phyloP scores from a whole-genome alignment of 2,888 invertebrate genomes.

The Strigamia crassipes region DNA sequence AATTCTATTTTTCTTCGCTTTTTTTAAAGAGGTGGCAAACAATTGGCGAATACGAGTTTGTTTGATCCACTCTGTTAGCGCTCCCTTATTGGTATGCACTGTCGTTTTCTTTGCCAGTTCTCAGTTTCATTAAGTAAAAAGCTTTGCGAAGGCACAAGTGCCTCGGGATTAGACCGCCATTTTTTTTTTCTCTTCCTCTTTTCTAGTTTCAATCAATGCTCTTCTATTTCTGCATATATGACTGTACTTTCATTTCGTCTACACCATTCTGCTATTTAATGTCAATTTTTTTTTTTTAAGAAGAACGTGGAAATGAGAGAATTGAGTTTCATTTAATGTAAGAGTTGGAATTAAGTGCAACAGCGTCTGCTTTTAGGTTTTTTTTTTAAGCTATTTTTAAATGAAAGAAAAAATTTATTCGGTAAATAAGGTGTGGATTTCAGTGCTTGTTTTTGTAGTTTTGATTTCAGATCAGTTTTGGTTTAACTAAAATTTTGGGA shows the following conservation, averaged over 20 bases:
- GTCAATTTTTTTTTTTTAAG: background rate
- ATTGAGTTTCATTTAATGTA: background rate
- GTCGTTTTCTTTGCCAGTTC: background rate
- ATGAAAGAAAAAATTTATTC: no score
- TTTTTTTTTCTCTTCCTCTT: conserved; percentile 1
- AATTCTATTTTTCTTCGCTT: background rate
- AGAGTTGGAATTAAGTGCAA: background rate
- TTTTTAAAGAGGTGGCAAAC: background rate
- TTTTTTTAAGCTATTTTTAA: background rate
- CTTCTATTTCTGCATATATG: conserved; percentile 1
- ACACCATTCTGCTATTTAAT: background rate
- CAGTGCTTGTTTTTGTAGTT: no score
- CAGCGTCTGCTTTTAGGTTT: background rate
- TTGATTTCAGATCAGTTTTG: no score
- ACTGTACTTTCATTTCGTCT: background rate
- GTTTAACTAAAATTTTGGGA: no score
- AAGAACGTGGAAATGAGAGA: background rate
- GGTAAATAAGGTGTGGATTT: no score
- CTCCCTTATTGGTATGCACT: background rate
- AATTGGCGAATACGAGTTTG: no score
- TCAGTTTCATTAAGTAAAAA: conserved; percentile 10
- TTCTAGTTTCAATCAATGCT: background rate
- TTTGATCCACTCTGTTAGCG: background rate
- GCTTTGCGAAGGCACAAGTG: background rate
- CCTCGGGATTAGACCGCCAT: background rate